A percentile compares a stretch with the other conserved stretches of the same genome.
phyloP scores from a whole-genome alignment of 2,888 invertebrate species.

The Caenorhabditis drosophilae region DNA sequence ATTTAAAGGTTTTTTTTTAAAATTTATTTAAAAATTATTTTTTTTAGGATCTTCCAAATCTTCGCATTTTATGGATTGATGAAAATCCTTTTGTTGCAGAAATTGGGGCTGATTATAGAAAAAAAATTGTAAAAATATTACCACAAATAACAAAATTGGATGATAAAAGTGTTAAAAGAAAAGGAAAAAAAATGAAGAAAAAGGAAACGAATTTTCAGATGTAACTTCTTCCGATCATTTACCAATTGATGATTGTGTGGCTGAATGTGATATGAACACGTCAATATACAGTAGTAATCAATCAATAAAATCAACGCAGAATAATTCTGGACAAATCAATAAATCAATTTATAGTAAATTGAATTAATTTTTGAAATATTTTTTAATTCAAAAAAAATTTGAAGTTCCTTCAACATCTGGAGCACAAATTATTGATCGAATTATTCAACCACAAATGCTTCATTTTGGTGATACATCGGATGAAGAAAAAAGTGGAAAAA shows the following conservation, averaged over 20 bases:
- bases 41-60: conserved; percentile 33
- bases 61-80: conserved; percentile 56
- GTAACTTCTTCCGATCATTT: conserved; percentile 30
- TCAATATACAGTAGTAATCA: conserved; percentile 28
- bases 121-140: conserved; percentile 42
- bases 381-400: neutral
- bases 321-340: too few species aligned
- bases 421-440: conserved; percentile 45
- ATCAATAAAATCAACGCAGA: too few species aligned
- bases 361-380: neutral
- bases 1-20: conserved; percentile 34
- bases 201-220: conserved; percentile 13
- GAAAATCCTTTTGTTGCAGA: conserved; percentile 56
- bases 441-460: conserved; percentile 47
- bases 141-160: conserved; percentile 56
- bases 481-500: conserved; percentile 24
- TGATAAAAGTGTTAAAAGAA: conserved; percentile 53
- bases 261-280: conserved; percentile 42
- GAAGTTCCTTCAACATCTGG: conserved; percentile 1
- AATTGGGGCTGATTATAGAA: conserved; percentile 42
- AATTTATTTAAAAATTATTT: neutral
- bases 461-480: conserved; percentile 43
- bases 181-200: neutral
- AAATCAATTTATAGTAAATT: neutral
- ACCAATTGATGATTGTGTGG: conserved; percentile 29